Conservation (phyloP, 2,797 vertebrate genomes). For the Rhinichthys osculus region DNA sequence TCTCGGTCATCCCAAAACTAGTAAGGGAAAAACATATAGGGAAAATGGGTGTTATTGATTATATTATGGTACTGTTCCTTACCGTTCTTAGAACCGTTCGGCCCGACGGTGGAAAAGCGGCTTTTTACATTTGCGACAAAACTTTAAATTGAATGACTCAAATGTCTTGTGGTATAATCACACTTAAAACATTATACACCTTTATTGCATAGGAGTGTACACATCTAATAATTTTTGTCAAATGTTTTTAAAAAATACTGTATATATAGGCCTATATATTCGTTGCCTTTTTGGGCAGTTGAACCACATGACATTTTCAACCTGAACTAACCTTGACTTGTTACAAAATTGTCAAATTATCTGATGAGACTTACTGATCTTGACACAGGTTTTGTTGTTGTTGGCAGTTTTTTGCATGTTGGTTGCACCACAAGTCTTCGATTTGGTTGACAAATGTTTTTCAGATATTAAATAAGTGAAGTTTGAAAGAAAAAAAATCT, state of each 20-base stretch:
- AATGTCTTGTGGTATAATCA: neutral
- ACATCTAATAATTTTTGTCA: neutral
- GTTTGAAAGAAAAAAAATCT: no score
- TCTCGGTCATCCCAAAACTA: constrained; percentile 94
- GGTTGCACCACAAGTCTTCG: neutral
- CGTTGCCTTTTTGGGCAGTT: neutral
- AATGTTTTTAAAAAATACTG: neutral
- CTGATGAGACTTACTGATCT: neutral
- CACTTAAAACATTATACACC: neutral
- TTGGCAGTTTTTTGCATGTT: neutral
- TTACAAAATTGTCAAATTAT: neutral
- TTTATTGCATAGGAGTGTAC: no score
- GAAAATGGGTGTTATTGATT: neutral
- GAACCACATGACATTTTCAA: neutral
- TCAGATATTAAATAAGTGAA: neutral
- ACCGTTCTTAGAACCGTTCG: neutral
- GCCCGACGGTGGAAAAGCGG: no score
- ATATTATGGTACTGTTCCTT: neutral
- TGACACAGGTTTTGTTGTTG: neutral
- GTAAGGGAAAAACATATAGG: constrained; percentile 38
- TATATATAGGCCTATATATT: no score
- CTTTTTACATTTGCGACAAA: neutral
- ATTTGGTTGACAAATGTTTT: neutral
- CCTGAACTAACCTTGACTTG: neutral
- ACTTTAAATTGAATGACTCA: neutral